Evolutionary conservation across 2,113 vertebrate species (phyloP).

Genomic region (Rhombomys opimus): DNA sequence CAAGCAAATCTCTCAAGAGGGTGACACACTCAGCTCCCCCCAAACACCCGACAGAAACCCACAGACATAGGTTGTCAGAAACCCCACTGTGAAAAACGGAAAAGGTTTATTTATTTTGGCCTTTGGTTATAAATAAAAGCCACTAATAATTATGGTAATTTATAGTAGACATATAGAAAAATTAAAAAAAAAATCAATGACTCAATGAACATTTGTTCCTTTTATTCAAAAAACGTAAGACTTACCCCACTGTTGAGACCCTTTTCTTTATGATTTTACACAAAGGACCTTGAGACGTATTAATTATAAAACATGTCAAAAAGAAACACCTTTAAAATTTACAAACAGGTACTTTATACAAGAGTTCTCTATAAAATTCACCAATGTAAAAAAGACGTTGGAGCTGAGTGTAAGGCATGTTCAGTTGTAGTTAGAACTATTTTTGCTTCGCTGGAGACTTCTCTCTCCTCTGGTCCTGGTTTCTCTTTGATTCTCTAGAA

Average conservation of each 20-base stretch:
- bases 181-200: constrained; percentile 59
- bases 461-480: constrained; percentile 83
- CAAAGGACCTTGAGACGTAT: constrained; percentile 69
- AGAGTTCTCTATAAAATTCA: constrained; percentile 79
- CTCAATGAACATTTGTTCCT: constrained; percentile 70
- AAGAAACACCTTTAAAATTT: constrained; percentile 83
- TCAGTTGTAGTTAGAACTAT: constrained; percentile 57
- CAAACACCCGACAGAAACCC: constrained; percentile 42
- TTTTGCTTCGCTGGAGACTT: constrained; percentile 86
- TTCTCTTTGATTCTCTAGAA: constrained; percentile 84
- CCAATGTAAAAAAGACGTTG: constrained; percentile 76
- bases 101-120: constrained; percentile 26
- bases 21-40: background rate
- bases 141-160: constrained; percentile 15
- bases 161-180: constrained; percentile 64
- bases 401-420: constrained; percentile 58
- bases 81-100: background rate
- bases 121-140: constrained; percentile 57
- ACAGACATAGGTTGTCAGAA: constrained; percentile 38
- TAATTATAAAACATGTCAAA: constrained; percentile 82
- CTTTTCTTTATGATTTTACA: constrained; percentile 74
- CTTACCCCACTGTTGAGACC: constrained; percentile 61
- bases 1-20: constrained; percentile 36
- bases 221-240: constrained; percentile 89
- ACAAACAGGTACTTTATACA: constrained; percentile 85